phyloP scores from a whole-genome alignment of 2,888 invertebrate species.

The Tigriopus californicus region DNA sequence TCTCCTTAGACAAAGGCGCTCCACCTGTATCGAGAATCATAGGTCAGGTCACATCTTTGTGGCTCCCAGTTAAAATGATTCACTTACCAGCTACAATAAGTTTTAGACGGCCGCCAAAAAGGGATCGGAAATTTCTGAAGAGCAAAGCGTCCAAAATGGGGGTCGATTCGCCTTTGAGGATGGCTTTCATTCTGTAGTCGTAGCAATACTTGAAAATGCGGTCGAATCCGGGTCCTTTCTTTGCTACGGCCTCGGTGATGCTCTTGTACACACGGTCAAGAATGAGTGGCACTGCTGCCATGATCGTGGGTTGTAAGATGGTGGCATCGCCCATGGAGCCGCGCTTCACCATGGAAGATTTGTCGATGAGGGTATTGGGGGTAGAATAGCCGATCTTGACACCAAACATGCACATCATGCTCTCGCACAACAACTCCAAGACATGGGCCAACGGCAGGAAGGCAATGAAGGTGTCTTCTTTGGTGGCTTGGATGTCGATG shows the following conservation, averaged over 20 bases:
- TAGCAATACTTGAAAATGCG: slow-evolving; percentile 85
- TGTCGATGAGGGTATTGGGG: slow-evolving; percentile 63
- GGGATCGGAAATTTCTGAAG: slow-evolving; percentile 42
- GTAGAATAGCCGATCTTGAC: slow-evolving; percentile 91
- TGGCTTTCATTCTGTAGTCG: slow-evolving; percentile 55
- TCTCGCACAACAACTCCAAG: slow-evolving; percentile 65
- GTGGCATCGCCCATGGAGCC: slow-evolving; percentile 46
- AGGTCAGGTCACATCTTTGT: too few relatives aligned
- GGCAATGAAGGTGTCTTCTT: slow-evolving; percentile 66
- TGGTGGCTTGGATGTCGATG: slow-evolving; percentile 17
- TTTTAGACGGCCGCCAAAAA: slow-evolving; percentile 75
- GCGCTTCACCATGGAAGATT: slow-evolving; percentile 23
- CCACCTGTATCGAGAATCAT: slow-evolving; percentile 33
- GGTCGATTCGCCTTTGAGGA: slow-evolving; percentile 28
- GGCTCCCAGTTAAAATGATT: too few relatives aligned
- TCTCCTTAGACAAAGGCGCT: slow-evolving; percentile 84
- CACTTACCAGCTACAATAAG: slow-evolving; percentile 45
- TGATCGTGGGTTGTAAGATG: slow-evolving; percentile 71
- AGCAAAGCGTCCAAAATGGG: slow-evolving; percentile 27
- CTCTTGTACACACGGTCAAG: slow-evolving; percentile 94
- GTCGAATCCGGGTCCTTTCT: slow-evolving; percentile 54
- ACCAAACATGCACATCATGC: slow-evolving; percentile 54
- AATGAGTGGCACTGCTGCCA: slow-evolving; percentile 90
- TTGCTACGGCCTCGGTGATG: slow-evolving; percentile 78
- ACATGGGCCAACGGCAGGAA: slow-evolving; percentile 94